These are phyloP conservation scores for Hypocryptadius cinnamomeus DNA, from an alignment of 2,113 vertebrate species.

Conservation along the genomic window DNA sequence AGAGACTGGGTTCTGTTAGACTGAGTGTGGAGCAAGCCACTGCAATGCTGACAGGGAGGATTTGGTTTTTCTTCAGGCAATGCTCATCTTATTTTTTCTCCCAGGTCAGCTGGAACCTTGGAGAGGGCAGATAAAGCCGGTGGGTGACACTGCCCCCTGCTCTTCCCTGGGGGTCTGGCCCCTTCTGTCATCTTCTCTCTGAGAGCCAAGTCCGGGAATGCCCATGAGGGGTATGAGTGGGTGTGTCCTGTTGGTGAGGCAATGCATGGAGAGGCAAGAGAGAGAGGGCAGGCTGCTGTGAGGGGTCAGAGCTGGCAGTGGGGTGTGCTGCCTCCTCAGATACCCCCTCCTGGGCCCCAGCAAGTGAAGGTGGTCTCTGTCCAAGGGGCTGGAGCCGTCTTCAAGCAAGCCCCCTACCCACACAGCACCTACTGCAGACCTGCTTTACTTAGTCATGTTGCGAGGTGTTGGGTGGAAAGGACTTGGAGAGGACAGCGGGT, in stretches of 20 bases:
- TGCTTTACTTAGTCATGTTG: not conserved
- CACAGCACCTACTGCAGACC: not conserved
- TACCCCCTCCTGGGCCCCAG: not conserved
- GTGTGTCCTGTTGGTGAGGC: not conserved
- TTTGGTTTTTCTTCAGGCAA: not conserved
- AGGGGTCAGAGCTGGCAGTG: not conserved
- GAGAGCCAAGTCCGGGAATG: rapidly evolving
- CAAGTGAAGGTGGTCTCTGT: not conserved
- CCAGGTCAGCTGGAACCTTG: not conserved
- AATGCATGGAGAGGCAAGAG: not conserved
- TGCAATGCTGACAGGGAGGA: not conserved
- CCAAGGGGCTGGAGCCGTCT: not conserved
- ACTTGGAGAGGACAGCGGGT: rapidly evolving
- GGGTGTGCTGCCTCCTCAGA: not conserved
- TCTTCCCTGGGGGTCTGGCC: not conserved
- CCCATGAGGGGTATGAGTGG: rapidly evolving
- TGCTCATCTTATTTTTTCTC: not conserved
- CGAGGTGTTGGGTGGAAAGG: not conserved
- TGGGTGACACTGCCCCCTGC: not conserved
- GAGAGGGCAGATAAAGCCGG: not conserved
- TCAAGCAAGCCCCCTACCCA: not conserved
- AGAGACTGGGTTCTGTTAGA: not conserved
- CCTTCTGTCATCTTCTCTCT: not conserved
- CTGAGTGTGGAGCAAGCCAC: not conserved
- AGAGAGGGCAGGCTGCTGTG: not conserved